These are phyloP conservation scores for Chydorus sphaericus DNA, from an alignment of 2,888 invertebrate species.

Conservation along the genomic window DNA sequence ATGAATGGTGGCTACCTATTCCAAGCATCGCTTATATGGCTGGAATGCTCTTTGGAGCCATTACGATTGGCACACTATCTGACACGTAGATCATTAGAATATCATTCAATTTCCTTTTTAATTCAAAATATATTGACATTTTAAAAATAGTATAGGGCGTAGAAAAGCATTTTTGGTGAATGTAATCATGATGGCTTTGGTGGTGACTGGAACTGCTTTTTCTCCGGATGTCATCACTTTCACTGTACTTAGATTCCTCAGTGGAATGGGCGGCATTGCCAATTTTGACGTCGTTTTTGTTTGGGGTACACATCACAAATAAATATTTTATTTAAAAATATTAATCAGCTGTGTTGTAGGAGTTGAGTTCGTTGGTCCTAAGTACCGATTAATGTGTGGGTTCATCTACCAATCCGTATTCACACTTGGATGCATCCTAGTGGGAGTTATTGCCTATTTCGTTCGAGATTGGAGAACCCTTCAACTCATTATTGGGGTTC, in stretches of 20 bases:
- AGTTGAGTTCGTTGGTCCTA: not conserved
- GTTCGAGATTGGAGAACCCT: not conserved
- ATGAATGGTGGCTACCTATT: slow-evolving; percentile 4
- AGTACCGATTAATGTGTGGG: not conserved
- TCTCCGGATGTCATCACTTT: not conserved
- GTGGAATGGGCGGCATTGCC: not conserved
- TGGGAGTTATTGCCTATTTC: slow-evolving; percentile 3
- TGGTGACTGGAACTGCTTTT: not conserved
- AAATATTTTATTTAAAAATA: not conserved
- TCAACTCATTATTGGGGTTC: not conserved
- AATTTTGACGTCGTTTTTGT: not conserved
- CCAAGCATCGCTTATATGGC: slow-evolving; percentile 6
- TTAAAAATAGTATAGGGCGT: not conserved
- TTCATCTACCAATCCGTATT: not conserved
- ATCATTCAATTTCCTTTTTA: not conserved
- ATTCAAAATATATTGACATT: not conserved
- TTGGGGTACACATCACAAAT: not conserved
- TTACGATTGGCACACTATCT: not conserved
- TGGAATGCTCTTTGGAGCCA: not conserved
- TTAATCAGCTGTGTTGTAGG: not conserved
- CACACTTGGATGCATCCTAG: not conserved
- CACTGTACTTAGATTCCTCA: not conserved
- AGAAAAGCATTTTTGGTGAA: not conserved
- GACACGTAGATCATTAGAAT: not conserved
- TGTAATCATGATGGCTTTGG: not conserved